These are phyloP conservation scores for Desmophyllum pertusum DNA, from an alignment of 92 coral and sea anemone species.

Conservation along the genomic window DNA sequence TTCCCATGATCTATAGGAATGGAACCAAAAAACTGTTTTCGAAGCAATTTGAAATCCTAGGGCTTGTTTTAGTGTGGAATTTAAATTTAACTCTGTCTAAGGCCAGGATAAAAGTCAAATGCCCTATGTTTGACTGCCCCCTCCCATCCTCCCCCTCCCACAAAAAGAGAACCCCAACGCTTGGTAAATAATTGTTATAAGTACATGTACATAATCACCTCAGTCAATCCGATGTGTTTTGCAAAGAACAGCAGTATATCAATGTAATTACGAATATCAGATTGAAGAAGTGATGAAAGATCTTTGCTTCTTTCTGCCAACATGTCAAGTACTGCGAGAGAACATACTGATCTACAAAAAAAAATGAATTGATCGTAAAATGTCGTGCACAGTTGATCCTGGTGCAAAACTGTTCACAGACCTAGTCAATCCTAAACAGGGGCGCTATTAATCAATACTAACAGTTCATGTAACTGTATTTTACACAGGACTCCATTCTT, in stretches of 20 bases:
- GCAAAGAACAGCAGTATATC: slow-evolving; percentile 62
- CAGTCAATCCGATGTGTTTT: slow-evolving; percentile 57
- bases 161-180: too few relatives aligned
- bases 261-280: slow-evolving; percentile 54
- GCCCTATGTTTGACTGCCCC: background rate
- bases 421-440: background rate
- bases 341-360: slow-evolving; percentile 57
- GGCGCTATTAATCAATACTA: background rate
- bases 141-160: background rate
- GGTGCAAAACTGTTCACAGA: background rate
- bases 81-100: background rate
- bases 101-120: too few relatives aligned
- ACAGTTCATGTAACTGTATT: too few relatives aligned
- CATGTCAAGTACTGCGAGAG: slow-evolving; percentile 65
- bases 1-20: too few relatives aligned
- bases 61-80: too few relatives aligned
- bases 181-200: too few relatives aligned
- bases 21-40: too few relatives aligned
- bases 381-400: background rate
- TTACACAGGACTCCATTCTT: too few relatives aligned
- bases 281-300: slow-evolving; percentile 53
- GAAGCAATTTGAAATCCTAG: too few relatives aligned
- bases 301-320: slow-evolving; percentile 65
- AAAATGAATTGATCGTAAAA: background rate
- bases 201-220: slow-evolving; percentile 60